Conservation (phyloP, 2,113 vertebrate genomes). For the Oceanodroma tethys region DNA sequence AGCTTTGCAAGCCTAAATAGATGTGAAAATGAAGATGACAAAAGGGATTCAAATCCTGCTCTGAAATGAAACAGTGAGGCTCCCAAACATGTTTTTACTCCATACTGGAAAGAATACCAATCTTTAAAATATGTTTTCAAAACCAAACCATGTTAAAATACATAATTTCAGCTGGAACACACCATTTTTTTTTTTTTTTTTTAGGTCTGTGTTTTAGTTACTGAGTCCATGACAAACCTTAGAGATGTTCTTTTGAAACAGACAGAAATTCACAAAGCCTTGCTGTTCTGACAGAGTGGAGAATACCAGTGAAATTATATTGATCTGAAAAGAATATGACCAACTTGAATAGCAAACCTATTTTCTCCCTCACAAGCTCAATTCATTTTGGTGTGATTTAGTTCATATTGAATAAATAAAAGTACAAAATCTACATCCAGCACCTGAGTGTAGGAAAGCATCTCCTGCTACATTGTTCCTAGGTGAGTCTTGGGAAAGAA, state of each 20-base stretch:
- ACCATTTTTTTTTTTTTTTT: neutral
- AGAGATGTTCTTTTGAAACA: neutral
- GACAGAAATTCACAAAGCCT: neutral
- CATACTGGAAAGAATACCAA: neutral
- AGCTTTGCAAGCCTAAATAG: neutral
- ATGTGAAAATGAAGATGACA: neutral
- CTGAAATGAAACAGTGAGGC: neutral
- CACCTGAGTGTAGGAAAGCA: neutral
- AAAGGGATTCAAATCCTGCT: neutral
- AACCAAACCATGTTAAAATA: neutral
- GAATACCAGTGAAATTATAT: neutral
- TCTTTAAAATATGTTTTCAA: neutral
- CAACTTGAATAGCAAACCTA: neutral
- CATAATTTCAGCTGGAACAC: neutral
- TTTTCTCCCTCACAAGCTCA: neutral
- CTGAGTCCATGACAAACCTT: neutral
- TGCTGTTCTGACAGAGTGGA: neutral
- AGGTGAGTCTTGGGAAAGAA: neutral
- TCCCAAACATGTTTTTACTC: neutral
- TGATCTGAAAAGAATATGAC: neutral
- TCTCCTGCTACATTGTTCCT: neutral
- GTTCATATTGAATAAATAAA: neutral
- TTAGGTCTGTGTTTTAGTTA: neutral
- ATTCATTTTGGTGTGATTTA: neutral
- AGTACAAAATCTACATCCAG: neutral